Evolutionary conservation across 2,888 invertebrate species (phyloP).

Genomic region (Prosopocoilus inquinatus): DNA sequence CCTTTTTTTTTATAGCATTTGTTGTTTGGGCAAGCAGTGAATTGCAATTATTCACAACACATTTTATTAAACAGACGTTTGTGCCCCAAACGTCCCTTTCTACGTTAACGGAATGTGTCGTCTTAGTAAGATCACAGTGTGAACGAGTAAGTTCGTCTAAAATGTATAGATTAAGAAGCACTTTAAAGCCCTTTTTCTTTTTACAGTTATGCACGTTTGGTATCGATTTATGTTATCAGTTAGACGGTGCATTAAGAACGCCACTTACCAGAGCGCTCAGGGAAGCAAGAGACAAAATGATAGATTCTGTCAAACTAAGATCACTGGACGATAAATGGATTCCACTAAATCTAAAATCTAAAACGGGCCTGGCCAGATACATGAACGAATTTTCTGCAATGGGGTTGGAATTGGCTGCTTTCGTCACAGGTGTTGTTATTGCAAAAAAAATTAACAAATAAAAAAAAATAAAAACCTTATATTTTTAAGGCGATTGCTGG

Average conservation of each 20-base stretch:
- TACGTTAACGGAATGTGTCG: slow-evolving; percentile 82
- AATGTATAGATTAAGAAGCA: background rate
- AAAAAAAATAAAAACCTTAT: no score
- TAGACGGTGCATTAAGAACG: slow-evolving; percentile 79
- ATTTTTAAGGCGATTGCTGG: slow-evolving; percentile 61
- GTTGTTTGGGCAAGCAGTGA: slow-evolving; percentile 90
- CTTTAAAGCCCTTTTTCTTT: slow-evolving; percentile 18
- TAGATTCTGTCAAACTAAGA: slow-evolving; percentile 76
- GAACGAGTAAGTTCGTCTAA: slow-evolving; percentile 52
- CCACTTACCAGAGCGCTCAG: slow-evolving; percentile 73
- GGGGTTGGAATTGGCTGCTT: slow-evolving; percentile 67
- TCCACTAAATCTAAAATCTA: slow-evolving; percentile 75
- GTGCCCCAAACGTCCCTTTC: slow-evolving; percentile 84
- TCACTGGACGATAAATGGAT: slow-evolving; percentile 84
- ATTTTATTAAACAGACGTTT: slow-evolving; percentile 84
- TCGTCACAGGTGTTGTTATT: slow-evolving; percentile 55
- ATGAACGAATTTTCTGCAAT: slow-evolving; percentile 68
- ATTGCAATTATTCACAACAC: slow-evolving; percentile 74
- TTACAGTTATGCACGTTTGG: slow-evolving; percentile 64
- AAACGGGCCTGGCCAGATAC: slow-evolving; percentile 66
- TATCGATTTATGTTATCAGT: slow-evolving; percentile 86
- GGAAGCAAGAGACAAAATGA: slow-evolving; percentile 77
- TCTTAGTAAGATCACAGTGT: slow-evolving; percentile 74
- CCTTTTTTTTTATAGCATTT: slow-evolving; percentile 58
- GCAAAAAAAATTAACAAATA: background rate